phyloP scores from a whole-genome alignment of 2,113 vertebrate genomes.

The Ciconia maguari region DNA sequence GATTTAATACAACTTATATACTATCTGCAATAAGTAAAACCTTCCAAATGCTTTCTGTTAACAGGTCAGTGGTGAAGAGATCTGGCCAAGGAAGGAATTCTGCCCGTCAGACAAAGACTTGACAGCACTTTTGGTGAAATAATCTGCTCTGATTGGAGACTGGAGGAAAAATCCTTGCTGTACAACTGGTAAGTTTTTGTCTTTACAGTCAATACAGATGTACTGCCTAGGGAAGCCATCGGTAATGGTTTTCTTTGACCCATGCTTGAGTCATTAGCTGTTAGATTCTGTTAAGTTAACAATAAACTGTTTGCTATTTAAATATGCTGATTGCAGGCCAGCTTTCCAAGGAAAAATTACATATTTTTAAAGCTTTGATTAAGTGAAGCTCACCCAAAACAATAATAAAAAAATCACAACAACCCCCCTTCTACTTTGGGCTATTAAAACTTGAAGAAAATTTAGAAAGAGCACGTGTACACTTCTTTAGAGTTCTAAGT shows the following conservation, averaged over 20 bases:
- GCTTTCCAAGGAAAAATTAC: slow-evolving; percentile 1
- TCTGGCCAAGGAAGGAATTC: slow-evolving; percentile 16
- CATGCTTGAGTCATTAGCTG: background rate
- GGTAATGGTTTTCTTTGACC: background rate
- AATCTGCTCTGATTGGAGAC: slow-evolving; percentile 9
- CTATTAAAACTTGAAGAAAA: background rate
- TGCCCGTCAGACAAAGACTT: background rate
- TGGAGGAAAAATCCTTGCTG: slow-evolving; percentile 43
- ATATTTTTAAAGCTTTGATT: background rate
- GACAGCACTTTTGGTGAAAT: background rate
- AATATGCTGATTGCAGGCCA: background rate
- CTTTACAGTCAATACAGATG: background rate
- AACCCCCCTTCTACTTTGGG: background rate
- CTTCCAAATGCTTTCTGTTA: slow-evolving; percentile 1
- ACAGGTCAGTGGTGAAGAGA: background rate
- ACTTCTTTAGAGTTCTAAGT: background rate
- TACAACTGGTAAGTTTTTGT: slow-evolving; percentile 41
- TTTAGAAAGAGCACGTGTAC: background rate
- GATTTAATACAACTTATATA: background rate
- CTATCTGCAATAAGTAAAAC: background rate
- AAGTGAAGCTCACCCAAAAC: background rate
- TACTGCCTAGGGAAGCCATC: background rate
- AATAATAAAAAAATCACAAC: background rate
- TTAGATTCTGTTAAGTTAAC: background rate
- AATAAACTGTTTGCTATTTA: background rate